These are phyloP conservation scores for Dendroctonus ponderosae DNA, from an alignment of 1,140 invertebrate genomes.

Conservation along the genomic window DNA sequence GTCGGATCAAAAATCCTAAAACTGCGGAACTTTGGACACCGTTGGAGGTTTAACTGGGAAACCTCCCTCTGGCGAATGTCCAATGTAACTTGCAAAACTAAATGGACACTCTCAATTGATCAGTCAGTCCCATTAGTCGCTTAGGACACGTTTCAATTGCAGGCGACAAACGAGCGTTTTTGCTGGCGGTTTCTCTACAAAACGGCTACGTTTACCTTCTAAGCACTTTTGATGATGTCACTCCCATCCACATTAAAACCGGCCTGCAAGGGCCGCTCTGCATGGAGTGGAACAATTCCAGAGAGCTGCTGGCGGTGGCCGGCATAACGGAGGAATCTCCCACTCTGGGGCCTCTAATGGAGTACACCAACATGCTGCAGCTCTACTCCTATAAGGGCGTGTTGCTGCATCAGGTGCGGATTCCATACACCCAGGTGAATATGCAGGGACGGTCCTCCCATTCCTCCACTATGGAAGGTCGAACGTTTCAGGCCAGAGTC, in stretches of 20 bases:
- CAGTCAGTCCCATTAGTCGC: background rate
- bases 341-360: conserved; percentile 45
- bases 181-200: conserved; percentile 84
- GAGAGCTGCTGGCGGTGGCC: conserved; percentile 88
- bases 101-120: background rate
- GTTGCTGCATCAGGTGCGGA: conserved; percentile 61
- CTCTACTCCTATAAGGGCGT: conserved; percentile 67
- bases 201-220: conserved; percentile 87
- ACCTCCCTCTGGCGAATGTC: no score
- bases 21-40: no score
- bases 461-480: conserved; percentile 8
- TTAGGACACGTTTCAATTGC: conserved; percentile 22
- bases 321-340: conserved; percentile 58
- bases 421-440: conserved; percentile 67
- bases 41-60: no score
- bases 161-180: conserved; percentile 63
- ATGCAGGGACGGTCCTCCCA: background rate
- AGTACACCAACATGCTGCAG: conserved; percentile 60
- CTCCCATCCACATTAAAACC: conserved; percentile 80
- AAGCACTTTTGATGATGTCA: conserved; percentile 89
- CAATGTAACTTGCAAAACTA: no score
- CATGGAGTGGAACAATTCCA: conserved; percentile 95
- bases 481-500: conserved; percentile 68
- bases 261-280: conserved; percentile 71
- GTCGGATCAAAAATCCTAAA: background rate